Evolutionary conservation across 2,113 vertebrate species (phyloP).

Genomic region (Phocoena phocoena): DNA sequence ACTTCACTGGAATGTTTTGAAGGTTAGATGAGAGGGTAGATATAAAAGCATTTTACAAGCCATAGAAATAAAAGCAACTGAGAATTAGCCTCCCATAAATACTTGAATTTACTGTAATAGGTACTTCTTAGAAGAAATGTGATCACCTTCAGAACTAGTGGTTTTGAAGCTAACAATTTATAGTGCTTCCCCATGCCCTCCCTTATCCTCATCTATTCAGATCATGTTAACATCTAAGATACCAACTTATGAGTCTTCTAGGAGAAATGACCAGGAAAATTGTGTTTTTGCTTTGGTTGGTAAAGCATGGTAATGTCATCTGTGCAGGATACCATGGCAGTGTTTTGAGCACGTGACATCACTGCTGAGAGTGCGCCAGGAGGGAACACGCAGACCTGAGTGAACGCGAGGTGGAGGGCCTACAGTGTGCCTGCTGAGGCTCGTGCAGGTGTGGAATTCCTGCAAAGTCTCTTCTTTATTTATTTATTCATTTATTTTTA

Average conservation of each 20-base stretch:
- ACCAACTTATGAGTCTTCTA: background rate
- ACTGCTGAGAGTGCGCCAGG: background rate
- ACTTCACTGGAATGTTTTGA: background rate
- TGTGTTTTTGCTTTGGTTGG: background rate
- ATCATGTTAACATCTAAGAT: background rate
- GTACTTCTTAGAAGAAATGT: constrained; percentile 28
- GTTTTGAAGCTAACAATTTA: background rate
- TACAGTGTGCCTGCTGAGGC: background rate
- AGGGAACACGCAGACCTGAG: background rate
- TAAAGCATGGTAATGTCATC: background rate
- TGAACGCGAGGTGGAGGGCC: background rate
- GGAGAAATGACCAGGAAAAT: background rate
- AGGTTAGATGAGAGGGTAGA: background rate
- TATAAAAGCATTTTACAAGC: background rate
- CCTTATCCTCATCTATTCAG: background rate
- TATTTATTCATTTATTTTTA: too few species aligned
- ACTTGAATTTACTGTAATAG: background rate
- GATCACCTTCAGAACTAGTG: background rate
- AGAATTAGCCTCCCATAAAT: background rate
- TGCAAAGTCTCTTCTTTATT: background rate
- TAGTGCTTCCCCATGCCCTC: background rate
- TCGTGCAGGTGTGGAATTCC: background rate
- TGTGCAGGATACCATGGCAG: background rate
- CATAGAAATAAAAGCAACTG: background rate
- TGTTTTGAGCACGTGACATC: background rate